Percentiles rank a stretch among this genome's conserved stretches.
phyloP scores from a whole-genome alignment of 2,113 vertebrate genomes.

The Choloepus hoffmanni region DNA sequence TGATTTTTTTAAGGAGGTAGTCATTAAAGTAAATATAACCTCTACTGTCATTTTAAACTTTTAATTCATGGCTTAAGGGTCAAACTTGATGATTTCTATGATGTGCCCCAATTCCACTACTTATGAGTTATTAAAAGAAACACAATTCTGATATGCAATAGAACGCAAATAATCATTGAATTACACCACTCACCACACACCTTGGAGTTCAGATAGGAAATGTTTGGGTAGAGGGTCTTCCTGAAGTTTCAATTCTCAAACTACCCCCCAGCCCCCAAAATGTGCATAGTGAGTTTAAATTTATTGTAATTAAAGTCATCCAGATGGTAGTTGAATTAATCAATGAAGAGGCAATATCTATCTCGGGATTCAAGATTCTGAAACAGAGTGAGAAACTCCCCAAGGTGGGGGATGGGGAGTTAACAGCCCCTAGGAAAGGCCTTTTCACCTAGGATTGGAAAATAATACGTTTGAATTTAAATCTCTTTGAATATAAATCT shows the following conservation, averaged over 20 bases:
- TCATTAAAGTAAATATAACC: slow-evolving; percentile 23
- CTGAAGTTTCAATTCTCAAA: slow-evolving; percentile 50
- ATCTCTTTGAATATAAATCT: slow-evolving; percentile 77
- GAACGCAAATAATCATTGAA: slow-evolving; percentile 47
- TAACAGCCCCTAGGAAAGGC: slow-evolving; percentile 74
- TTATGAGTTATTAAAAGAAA: slow-evolving; percentile 21
- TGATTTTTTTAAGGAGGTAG: slow-evolving; percentile 59
- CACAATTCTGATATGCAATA: not conserved
- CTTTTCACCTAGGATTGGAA: slow-evolving; percentile 62
- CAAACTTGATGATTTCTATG: not conserved
- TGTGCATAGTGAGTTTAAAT: slow-evolving; percentile 41
- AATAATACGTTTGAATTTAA: slow-evolving; percentile 76
- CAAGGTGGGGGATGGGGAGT: slow-evolving; percentile 59
- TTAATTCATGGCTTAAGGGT: slow-evolving; percentile 37
- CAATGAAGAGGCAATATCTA: slow-evolving; percentile 62
- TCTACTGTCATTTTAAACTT: slow-evolving; percentile 58
- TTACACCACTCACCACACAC: not conserved
- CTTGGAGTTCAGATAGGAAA: slow-evolving; percentile 54
- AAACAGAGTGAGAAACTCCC: slow-evolving; percentile 70
- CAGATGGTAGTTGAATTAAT: slow-evolving; percentile 71
- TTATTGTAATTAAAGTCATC: slow-evolving; percentile 64
- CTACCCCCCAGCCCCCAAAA: not conserved
- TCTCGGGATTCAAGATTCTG: slow-evolving; percentile 48
- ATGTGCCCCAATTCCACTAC: slow-evolving; percentile 24
- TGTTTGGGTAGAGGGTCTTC: slow-evolving; percentile 7